Percentiles rank a stretch among this genome's conserved stretches.
Conservation (phyloP, 64 coral and sea anemone genomes). For the Acropora tenuis region DNA sequence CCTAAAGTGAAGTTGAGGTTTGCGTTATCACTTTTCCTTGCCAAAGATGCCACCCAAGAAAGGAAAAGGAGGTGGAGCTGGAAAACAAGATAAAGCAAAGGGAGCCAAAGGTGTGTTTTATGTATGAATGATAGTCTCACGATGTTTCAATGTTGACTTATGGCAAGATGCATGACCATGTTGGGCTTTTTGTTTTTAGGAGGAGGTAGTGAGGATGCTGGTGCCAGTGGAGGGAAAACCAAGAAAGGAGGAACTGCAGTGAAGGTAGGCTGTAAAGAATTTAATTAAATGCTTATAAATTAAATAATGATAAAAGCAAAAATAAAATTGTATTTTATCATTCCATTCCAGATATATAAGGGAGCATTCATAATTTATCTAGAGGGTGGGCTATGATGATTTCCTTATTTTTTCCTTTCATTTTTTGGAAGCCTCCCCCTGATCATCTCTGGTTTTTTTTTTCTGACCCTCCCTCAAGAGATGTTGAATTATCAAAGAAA, state of each 20-base stretch:
- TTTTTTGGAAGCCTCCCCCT: not conserved
- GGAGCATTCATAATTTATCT: constrained; percentile 19
- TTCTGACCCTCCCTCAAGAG: too few relatives aligned
- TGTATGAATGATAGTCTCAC: not conserved
- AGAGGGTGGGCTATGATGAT: constrained; percentile 1
- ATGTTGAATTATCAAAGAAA: too few relatives aligned
- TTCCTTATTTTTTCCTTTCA: not conserved
- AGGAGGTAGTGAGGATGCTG: constrained; percentile 37
- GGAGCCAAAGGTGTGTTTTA: constrained; percentile 65
- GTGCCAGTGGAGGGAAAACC: constrained; percentile 58
- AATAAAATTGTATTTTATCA: not conserved
- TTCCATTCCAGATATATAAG: not conserved
- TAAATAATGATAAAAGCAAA: not conserved
- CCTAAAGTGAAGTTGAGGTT: too few relatives aligned
- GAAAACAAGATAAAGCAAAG: constrained; percentile 71
- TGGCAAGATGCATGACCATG: not conserved
- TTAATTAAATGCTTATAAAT: not conserved
- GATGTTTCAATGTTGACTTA: not conserved
- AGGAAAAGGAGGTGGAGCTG: constrained; percentile 53
- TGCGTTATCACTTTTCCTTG: not conserved
- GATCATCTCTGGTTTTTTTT: too few relatives aligned
- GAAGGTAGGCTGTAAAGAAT: constrained; percentile 57
- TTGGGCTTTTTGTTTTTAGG: too few relatives aligned
- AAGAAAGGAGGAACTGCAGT: constrained; percentile 82
- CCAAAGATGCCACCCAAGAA: constrained; percentile 68